Conservation (phyloP, 2,113 vertebrate genomes). For the Menura novaehollandiae region DNA sequence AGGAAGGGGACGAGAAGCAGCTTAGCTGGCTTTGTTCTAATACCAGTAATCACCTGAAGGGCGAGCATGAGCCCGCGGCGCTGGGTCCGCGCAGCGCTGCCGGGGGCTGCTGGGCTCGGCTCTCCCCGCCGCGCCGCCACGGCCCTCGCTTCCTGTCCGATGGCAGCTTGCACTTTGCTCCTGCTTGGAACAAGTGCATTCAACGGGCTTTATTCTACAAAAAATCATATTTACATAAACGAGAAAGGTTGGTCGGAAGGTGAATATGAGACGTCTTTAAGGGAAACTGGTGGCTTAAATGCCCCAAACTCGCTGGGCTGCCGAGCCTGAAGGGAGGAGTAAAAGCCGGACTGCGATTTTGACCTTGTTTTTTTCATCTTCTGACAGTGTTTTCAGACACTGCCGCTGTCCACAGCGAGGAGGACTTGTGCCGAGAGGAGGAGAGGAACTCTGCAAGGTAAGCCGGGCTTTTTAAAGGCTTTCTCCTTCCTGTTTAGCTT, state of each 20-base stretch:
- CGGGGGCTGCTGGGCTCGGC: background rate
- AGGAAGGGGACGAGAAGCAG: constrained; percentile 17
- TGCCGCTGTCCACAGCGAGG: background rate
- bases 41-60: constrained; percentile 4
- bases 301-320: background rate
- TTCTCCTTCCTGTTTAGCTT: background rate
- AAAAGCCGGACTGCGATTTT: background rate
- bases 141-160: background rate
- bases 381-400: background rate
- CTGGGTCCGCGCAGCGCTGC: background rate
- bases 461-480: constrained; percentile 41
- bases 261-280: background rate
- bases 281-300: background rate
- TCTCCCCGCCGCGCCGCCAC: background rate
- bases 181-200: background rate
- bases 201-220: background rate
- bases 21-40: constrained; percentile 43
- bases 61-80: background rate
- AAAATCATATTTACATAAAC: background rate
- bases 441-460: constrained; percentile 38
- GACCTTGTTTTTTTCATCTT: background rate
- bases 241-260: background rate
- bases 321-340: background rate
- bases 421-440: background rate
- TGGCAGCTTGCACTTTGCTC: background rate